Evolutionary conservation across 2,797 vertebrate species (phyloP), one percentile per base, ranked within the genome.

Genomic region (Parambassis ranga): DNA sequence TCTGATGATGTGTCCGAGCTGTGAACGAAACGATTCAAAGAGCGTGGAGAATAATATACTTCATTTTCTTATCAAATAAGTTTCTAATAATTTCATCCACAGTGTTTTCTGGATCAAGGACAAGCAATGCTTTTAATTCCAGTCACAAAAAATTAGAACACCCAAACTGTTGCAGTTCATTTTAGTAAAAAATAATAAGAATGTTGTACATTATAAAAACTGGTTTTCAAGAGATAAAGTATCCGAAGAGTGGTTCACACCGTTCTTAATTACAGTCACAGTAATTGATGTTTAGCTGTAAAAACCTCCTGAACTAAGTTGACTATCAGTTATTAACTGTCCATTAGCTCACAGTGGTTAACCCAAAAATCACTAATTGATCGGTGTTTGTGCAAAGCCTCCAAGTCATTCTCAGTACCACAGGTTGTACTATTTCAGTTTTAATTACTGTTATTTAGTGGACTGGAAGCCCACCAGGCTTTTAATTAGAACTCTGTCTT

Each of bases 361-460:
- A 64, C n/a, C 36, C 35, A 48, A 28, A 67, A 75, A 71, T 51
- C 19, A 53, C 37, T 47, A 32, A 61, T 16, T 38, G 24, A 56
- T 20, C 10, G 1, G 20, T 37, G 42, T 46, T 53, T 65, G 23
- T 31, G 5, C 7, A 18, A 50, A 71, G 33, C 33, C 26, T 41
- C 52, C 6, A 20, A 41, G 30, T 49, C 10, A 32, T 53, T 68
- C 58, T 65, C 38, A 68, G 28, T 27, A 24, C 35, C 2, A 13
- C n/a, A 43, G 27, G 19, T 44, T 27, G 3, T 6, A 20, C 35
- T 27, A 22, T 55, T 58, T 55, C 22, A 22, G 0, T 64, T 44
- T n/a, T 58, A 20, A 56, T 53, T 38, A n/a, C 49, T 31, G 51
- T 43, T 22, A 37, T 15, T 26, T 4, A 6, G 3, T 30, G 19